phyloP scores from a whole-genome alignment of 2,888 invertebrate genomes.

The Lithophane socia region DNA sequence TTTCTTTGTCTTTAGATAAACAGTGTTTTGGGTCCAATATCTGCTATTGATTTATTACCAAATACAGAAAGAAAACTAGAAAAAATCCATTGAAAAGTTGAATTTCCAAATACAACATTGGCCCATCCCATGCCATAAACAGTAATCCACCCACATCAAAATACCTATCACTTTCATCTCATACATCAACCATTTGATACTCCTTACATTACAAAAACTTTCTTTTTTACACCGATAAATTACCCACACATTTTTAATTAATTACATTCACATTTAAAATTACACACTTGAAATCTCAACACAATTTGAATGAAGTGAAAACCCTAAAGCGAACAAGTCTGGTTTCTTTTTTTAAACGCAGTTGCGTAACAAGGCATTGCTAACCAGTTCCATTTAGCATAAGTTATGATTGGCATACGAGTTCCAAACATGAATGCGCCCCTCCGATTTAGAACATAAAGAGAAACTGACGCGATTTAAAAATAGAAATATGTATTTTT shows the following conservation, averaged over 20 bases:
- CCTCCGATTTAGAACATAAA: constrained; percentile 61
- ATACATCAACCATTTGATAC: constrained; percentile 22
- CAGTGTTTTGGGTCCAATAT: background rate
- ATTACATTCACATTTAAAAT: constrained; percentile 51
- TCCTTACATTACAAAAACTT: constrained; percentile 40
- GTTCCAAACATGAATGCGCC: constrained; percentile 58
- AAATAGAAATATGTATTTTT: constrained; percentile 31
- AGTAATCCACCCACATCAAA: constrained; percentile 18
- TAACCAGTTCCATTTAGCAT: constrained; percentile 67
- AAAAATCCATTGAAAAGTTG: background rate
- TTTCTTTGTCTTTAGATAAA: background rate
- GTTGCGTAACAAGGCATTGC: constrained; percentile 62
- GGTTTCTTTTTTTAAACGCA: constrained; percentile 67
- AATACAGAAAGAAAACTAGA: background rate
- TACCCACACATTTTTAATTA: constrained; percentile 40
- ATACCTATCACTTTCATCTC: constrained; percentile 46
- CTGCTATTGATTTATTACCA: background rate
- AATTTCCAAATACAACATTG: constrained; percentile 4
- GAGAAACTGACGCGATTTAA: constrained; percentile 51
- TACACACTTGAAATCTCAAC: constrained; percentile 48
- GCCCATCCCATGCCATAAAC: background rate
- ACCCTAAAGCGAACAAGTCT: constrained; percentile 60
- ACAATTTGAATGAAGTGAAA: constrained; percentile 63
- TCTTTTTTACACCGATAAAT: constrained; percentile 43
- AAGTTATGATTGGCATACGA: constrained; percentile 63